These are phyloP conservation scores for Nesidiocoris tenuis DNA, from an alignment of 2,888 invertebrate genomes.

Conservation along the genomic window DNA sequence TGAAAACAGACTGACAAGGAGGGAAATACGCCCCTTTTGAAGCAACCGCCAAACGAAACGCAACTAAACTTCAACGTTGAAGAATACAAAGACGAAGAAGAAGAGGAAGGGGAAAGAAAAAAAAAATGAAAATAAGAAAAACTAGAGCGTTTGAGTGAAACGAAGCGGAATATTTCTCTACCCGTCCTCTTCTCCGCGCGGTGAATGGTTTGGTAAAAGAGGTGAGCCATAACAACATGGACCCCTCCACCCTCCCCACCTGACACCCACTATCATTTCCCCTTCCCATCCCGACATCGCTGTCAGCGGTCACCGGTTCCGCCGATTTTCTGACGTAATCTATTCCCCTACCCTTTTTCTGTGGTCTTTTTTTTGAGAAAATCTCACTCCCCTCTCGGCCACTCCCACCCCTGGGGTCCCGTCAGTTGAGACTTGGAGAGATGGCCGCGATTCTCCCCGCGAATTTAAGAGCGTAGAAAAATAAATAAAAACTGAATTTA, in stretches of 20 bases:
- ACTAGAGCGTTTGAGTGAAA: constrained; percentile 45
- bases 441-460: not conserved
- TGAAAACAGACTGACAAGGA: constrained; percentile 12
- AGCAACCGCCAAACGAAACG: constrained; percentile 45
- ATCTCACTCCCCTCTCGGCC: not conserved
- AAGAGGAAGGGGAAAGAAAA: constrained; percentile 19
- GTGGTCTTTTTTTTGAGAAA: not conserved
- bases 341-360: not conserved
- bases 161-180: constrained; percentile 43
- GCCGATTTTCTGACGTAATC: constrained; percentile 19
- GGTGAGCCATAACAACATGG: constrained; percentile 36
- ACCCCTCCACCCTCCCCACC: constrained; percentile 4
- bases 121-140: too few species aligned
- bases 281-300: not conserved
- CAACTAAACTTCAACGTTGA: constrained; percentile 35
- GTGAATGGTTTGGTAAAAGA: constrained; percentile 42
- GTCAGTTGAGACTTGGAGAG: not conserved
- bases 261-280: not conserved
- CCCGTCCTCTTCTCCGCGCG: not conserved
- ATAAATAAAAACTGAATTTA: too few species aligned
- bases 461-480: too few species aligned
- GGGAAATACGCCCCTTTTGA: constrained; percentile 9
- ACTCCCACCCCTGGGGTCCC: not conserved
- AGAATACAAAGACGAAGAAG: not conserved
- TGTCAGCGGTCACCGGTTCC: constrained; percentile 18